These are phyloP conservation scores for Nomada hirtipes DNA, from an alignment of 2,888 invertebrate genomes.

Conservation along the genomic window DNA sequence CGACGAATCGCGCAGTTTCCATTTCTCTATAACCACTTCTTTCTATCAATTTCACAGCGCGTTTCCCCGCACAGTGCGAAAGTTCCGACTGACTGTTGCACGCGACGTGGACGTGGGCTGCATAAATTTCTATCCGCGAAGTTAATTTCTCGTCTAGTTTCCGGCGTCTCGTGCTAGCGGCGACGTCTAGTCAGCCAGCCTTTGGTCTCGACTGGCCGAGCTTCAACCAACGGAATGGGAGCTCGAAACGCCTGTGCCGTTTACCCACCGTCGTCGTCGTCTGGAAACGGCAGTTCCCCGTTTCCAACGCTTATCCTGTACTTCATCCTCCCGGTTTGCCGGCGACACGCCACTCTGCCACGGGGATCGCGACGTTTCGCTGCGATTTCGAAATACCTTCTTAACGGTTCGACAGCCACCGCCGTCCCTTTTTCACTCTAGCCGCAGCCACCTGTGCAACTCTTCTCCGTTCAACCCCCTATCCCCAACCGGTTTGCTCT, in stretches of 20 bases:
- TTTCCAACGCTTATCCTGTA: slow-evolving; percentile 45
- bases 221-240: slow-evolving; percentile 21
- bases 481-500: neutral
- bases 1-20: neutral
- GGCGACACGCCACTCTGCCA: slow-evolving; percentile 39
- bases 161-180: neutral
- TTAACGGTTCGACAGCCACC: slow-evolving; percentile 48
- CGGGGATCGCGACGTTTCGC: slow-evolving; percentile 34
- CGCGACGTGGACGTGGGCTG: neutral
- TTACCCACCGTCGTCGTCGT: slow-evolving; percentile 18
- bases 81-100: neutral
- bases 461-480: neutral
- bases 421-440: neutral
- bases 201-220: slow-evolving; percentile 26
- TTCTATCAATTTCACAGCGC: slow-evolving; percentile 6
- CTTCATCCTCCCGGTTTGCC: slow-evolving; percentile 37
- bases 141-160: slow-evolving; percentile 39
- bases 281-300: slow-evolving; percentile 45
- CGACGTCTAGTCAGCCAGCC: neutral
- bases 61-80: neutral
- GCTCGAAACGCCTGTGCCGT: slow-evolving; percentile 37
- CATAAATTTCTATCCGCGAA: slow-evolving; percentile 34
- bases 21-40: neutral
- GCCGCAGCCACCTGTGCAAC: neutral
- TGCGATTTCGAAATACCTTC: slow-evolving; percentile 44